Percentiles rank a stretch among this genome's conserved stretches.
These are phyloP conservation scores for Syngnathus scovelli DNA, from an alignment of 2,113 vertebrate genomes.

Conservation along the genomic window DNA sequence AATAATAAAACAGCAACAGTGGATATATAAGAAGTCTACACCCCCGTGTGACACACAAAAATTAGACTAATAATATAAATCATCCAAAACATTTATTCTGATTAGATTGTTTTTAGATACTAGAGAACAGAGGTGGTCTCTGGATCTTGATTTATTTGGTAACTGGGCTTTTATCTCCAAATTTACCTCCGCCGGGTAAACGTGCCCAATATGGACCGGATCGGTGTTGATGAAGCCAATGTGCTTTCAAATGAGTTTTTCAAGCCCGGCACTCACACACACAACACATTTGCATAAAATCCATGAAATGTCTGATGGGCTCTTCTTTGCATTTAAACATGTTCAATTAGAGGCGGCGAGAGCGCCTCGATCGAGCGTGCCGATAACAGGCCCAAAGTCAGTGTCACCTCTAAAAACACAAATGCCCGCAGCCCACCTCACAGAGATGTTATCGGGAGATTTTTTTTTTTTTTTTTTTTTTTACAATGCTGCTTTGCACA, in stretches of 20 bases:
- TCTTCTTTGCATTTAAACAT: constrained; percentile 14
- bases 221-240: background rate
- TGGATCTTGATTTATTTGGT: no score
- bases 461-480: constrained; percentile 48
- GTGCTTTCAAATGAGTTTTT: constrained; percentile 12
- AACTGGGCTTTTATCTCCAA: background rate
- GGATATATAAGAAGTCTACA: no score
- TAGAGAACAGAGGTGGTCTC: no score
- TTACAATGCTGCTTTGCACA: constrained; percentile 23
- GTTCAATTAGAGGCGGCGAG: constrained; percentile 29
- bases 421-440: constrained; percentile 9
- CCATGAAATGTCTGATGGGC: constrained; percentile 23
- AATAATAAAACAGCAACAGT: no score
- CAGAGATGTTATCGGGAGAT: constrained; percentile 50
- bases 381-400: constrained; percentile 48
- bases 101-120: no score
- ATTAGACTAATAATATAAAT: no score
- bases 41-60: no score
- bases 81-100: no score
- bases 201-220: no score
- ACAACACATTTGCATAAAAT: constrained; percentile 34
- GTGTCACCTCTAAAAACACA: constrained; percentile 42
- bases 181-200: background rate
- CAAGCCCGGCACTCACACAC: background rate
- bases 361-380: constrained; percentile 20